phyloP scores from a whole-genome alignment of 2,113 vertebrate species.

The Brevimyrus niger region DNA sequence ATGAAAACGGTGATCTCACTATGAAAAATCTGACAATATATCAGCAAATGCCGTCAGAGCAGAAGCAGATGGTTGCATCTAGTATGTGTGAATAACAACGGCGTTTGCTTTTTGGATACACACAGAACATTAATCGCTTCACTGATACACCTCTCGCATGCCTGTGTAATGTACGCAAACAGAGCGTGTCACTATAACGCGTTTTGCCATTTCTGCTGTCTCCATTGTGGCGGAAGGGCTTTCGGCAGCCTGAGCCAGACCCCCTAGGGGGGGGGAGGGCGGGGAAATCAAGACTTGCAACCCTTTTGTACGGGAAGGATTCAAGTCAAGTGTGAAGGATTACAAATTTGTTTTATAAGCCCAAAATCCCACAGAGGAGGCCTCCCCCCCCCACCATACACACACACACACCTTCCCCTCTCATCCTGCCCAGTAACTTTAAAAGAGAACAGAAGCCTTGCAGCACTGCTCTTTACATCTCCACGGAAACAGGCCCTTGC shows the following conservation, averaged over 20 bases:
- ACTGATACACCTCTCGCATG: background rate
- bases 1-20: background rate
- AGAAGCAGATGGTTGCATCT: background rate
- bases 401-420: background rate
- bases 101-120: background rate
- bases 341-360: constrained; percentile 56
- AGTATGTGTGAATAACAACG: background rate
- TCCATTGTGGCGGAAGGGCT: background rate
- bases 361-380: constrained; percentile 46
- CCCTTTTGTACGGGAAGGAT: constrained; percentile 34
- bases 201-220: background rate
- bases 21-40: background rate
- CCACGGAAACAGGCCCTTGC: constrained; percentile 43
- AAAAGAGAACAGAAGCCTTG: constrained; percentile 27
- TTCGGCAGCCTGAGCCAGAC: background rate
- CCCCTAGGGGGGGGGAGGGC: background rate
- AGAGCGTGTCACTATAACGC: background rate
- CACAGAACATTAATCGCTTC: background rate
- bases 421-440: background rate
- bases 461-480: constrained; percentile 30
- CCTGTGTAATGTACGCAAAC: background rate
- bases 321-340: constrained; percentile 43
- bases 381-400: background rate
- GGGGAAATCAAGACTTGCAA: background rate
- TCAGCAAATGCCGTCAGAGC: background rate